Percentiles rank a stretch among this genome's conserved stretches.
Evolutionary conservation across 2,113 vertebrate genomes (phyloP).

Genomic region (Ailurus styani): DNA sequence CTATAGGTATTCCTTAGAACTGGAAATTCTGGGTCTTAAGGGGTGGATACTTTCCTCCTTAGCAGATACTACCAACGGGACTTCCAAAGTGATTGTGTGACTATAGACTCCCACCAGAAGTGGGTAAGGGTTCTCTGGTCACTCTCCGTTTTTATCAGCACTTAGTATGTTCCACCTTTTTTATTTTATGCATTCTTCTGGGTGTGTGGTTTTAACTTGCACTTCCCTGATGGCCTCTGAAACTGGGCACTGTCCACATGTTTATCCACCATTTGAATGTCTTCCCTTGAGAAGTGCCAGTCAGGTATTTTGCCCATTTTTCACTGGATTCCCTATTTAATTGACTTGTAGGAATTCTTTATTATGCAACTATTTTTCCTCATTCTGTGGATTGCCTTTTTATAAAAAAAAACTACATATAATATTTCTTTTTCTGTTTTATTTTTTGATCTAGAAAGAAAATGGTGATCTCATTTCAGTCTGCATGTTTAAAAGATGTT

Average conservation of each 20-base stretch:
- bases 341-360: slow-evolving; percentile 35
- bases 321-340: neutral
- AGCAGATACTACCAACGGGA: neutral
- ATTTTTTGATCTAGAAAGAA: slow-evolving; percentile 49
- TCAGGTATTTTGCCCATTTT: neutral
- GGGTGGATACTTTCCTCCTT: neutral
- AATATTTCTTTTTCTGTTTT: neutral
- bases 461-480: fast-evolving
- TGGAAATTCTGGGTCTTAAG: neutral
- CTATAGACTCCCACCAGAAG: neutral
- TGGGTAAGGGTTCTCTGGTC: neutral
- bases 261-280: neutral
- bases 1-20: neutral
- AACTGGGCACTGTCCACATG: neutral
- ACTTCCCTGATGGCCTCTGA: neutral
- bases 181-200: neutral
- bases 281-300: neutral
- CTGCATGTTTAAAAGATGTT: slow-evolving; percentile 45
- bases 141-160: neutral
- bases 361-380: slow-evolving; percentile 5
- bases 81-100: neutral
- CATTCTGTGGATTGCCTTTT: neutral
- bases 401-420: neutral
- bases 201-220: neutral
- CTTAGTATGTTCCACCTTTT: neutral